These are phyloP conservation scores for Montipora capitata DNA, from an alignment of 92 coral and sea anemone genomes.

Conservation along the genomic window DNA sequence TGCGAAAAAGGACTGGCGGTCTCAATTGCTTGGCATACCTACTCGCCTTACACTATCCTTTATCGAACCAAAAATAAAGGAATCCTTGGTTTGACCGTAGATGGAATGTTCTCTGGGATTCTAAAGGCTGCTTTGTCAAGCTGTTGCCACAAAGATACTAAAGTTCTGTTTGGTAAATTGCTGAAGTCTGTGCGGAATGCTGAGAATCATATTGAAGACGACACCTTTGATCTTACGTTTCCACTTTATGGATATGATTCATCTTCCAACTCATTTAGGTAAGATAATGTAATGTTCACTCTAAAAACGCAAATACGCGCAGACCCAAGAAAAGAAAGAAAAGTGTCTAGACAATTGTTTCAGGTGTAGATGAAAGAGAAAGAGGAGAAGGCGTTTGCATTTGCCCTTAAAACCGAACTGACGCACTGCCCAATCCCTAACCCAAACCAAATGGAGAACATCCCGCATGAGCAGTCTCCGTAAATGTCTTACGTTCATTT, in stretches of 20 bases:
- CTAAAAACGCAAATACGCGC: too few species aligned
- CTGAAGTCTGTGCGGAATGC: slow-evolving; percentile 80
- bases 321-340: too few species aligned
- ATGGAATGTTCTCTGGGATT: slow-evolving; percentile 91
- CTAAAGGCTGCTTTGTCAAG: slow-evolving; percentile 55
- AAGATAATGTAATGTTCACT: not conserved
- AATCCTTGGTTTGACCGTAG: slow-evolving; percentile 71
- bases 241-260: slow-evolving; percentile 90
- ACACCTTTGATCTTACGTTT: slow-evolving; percentile 80
- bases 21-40: slow-evolving; percentile 91
- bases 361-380: too few species aligned
- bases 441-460: too few species aligned
- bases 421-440: too few species aligned
- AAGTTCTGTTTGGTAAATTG: slow-evolving; percentile 81
- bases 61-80: slow-evolving; percentile 57
- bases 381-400: too few species aligned
- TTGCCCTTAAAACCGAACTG: too few species aligned
- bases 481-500: too few species aligned
- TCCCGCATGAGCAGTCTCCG: too few species aligned
- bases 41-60: slow-evolving; percentile 79
- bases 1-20: slow-evolving; percentile 80
- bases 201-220: slow-evolving; percentile 47
- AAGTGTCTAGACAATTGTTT: too few species aligned
- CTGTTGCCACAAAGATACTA: slow-evolving; percentile 83
- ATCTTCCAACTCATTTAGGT: slow-evolving; percentile 32